A percentile compares a stretch with the other conserved stretches of the same genome.
Evolutionary conservation across 2,888 invertebrate species (phyloP).

Genomic region (Drosophila crucigera): DNA sequence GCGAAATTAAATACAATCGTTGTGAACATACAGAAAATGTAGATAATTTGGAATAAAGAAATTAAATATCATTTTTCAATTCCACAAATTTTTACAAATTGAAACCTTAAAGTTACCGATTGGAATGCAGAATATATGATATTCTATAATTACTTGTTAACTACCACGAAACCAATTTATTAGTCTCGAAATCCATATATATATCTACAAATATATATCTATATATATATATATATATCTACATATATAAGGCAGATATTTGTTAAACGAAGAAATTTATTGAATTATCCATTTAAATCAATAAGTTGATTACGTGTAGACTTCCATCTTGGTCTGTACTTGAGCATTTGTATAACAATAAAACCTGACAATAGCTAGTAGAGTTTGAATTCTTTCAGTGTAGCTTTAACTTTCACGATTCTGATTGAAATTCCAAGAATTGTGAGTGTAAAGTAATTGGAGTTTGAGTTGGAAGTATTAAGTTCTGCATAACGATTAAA

Average conservation of each 20-base stretch:
- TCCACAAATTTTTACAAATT: neutral
- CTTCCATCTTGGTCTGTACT: too few relatives aligned
- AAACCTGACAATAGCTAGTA: neutral
- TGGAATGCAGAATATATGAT: neutral
- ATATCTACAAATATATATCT: too few relatives aligned
- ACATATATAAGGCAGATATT: too few relatives aligned
- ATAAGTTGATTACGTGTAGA: too few relatives aligned
- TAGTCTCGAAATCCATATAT: neutral
- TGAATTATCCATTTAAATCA: too few relatives aligned
- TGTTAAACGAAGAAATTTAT: too few relatives aligned
- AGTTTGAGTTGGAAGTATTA: conserved; percentile 48
- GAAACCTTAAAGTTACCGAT: neutral
- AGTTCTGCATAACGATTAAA: conserved; percentile 41
- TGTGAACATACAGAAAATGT: neutral
- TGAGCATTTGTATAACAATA: too few relatives aligned
- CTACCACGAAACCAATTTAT: too few relatives aligned
- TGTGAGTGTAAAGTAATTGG: conserved; percentile 18
- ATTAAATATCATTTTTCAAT: neutral
- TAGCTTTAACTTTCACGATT: conserved; percentile 4
- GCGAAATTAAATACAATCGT: neutral
- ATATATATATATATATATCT: too few relatives aligned
- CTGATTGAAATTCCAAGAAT: conserved; percentile 58
- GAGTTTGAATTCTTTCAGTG: neutral
- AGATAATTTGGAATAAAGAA: neutral
- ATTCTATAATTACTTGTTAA: too few relatives aligned